Percentiles rank a stretch among this genome's conserved stretches.
phyloP scores from a whole-genome alignment of 1,140 invertebrate species.

The Trichogramma pretiosum region DNA sequence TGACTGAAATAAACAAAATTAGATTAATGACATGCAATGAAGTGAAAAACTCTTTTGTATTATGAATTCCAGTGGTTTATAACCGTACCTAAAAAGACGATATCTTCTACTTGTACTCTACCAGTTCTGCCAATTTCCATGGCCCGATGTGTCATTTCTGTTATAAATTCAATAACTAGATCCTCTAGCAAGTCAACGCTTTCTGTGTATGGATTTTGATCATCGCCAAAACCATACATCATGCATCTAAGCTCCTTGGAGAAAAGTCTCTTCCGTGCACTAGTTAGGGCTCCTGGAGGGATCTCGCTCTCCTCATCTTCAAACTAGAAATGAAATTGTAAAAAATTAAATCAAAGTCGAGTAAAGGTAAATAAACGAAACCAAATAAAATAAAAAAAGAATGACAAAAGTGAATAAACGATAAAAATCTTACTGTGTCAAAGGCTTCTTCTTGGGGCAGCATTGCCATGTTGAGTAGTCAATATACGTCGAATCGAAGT shows the following conservation, averaged over 20 bases:
- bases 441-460: no score
- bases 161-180: slow-evolving; percentile 96
- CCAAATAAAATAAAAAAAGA: not conserved
- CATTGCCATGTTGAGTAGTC: no score
- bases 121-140: slow-evolving; percentile 95
- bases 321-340: slow-evolving; percentile 30
- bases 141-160: slow-evolving; percentile 84
- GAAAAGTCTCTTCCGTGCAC: slow-evolving; percentile 74
- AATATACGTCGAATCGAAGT: no score
- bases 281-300: slow-evolving; percentile 52
- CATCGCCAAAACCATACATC: slow-evolving; percentile 99
- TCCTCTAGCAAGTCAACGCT: slow-evolving; percentile 97
- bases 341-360: not conserved
- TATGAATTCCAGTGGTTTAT: not conserved
- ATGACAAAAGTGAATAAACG: not conserved
- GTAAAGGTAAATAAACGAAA: slow-evolving; percentile 4
- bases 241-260: slow-evolving; percentile 92
- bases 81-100: slow-evolving; percentile 72
- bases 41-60: no score
- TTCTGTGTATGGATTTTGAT: slow-evolving; percentile 97
- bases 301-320: slow-evolving; percentile 61
- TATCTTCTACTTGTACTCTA: slow-evolving; percentile 93
- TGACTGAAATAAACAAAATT: slow-evolving; percentile 54
- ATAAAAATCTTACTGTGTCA: no score
- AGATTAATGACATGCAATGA: no score